Conservation (phyloP, 2,888 invertebrate species). For the Diplazon laetatorius region DNA sequence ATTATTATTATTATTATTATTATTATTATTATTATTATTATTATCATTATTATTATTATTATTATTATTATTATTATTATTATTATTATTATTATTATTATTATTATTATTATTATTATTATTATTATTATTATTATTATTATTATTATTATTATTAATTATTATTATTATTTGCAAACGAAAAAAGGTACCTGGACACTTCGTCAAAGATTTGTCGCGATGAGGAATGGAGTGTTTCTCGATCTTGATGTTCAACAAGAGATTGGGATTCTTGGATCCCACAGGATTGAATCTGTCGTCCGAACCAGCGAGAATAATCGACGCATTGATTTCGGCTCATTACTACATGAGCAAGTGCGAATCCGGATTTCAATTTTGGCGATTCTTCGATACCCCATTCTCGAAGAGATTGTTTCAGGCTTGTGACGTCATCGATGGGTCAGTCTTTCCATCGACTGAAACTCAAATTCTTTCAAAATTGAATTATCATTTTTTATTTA, state of each 20-base stretch:
- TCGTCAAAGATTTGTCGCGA: conserved; percentile 81
- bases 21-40: too few species aligned
- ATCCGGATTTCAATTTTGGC: conserved; percentile 87
- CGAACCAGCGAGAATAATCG: conserved; percentile 85
- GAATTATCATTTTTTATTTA: too few species aligned
- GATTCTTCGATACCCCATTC: conserved; percentile 85
- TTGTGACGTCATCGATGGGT: conserved; percentile 86
- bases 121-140: too few species aligned
- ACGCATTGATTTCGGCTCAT: conserved; percentile 85
- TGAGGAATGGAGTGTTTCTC: conserved; percentile 84
- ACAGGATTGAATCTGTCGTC: conserved; percentile 83
- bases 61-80: too few species aligned
- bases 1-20: too few species aligned
- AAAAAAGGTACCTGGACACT: conserved; percentile 78
- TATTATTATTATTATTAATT: too few species aligned
- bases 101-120: too few species aligned
- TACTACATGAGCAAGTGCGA: conserved; percentile 86
- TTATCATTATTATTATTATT: too few species aligned
- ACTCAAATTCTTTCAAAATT: conserved; percentile 3
- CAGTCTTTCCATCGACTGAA: conserved; percentile 61
- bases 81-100: too few species aligned
- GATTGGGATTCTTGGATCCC: conserved; percentile 86
- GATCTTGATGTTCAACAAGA: conserved; percentile 83
- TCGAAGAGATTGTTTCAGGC: conserved; percentile 85
- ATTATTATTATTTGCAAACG: too few species aligned